phyloP scores from a whole-genome alignment of 2,113 vertebrate species.

The Triplophysa rosa region DNA sequence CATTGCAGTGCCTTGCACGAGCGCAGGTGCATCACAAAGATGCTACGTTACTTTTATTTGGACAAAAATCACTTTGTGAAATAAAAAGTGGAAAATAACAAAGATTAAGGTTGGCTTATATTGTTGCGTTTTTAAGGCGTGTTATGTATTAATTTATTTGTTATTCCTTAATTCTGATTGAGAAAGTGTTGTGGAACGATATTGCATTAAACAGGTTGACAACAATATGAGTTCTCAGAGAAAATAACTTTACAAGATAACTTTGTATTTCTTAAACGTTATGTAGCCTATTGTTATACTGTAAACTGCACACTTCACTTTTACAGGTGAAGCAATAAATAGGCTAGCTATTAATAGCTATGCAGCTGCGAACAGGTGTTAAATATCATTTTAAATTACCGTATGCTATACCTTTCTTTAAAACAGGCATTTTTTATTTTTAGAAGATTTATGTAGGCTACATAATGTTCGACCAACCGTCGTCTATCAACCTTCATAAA shows the following conservation, averaged over 20 bases:
- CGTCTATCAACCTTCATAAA: neutral
- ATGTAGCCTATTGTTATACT: neutral
- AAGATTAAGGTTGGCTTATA: too few relatives aligned
- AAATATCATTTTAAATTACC: neutral
- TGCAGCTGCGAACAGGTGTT: too few relatives aligned
- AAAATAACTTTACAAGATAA: too few relatives aligned
- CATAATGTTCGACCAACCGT: too few relatives aligned
- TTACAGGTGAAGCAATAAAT: too few relatives aligned
- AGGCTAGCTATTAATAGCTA: too few relatives aligned
- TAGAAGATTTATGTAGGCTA: too few relatives aligned
- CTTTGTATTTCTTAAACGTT: too few relatives aligned
- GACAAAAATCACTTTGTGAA: neutral
- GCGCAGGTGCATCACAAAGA: neutral
- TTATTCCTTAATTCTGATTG: too few relatives aligned
- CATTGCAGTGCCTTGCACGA: neutral
- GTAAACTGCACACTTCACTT: neutral
- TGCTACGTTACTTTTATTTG: neutral
- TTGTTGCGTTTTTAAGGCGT: too few relatives aligned
- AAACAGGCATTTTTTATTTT: neutral
- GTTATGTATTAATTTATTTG: too few relatives aligned
- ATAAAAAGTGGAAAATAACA: neutral
- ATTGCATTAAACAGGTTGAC: neutral
- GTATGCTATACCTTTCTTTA: neutral
- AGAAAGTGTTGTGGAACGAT: neutral
- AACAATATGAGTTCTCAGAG: neutral